Percentiles rank a stretch among this genome's conserved stretches.
These are phyloP conservation scores for Syrphus vitripennis DNA, from an alignment of 2,888 invertebrate species.

Conservation along the genomic window DNA sequence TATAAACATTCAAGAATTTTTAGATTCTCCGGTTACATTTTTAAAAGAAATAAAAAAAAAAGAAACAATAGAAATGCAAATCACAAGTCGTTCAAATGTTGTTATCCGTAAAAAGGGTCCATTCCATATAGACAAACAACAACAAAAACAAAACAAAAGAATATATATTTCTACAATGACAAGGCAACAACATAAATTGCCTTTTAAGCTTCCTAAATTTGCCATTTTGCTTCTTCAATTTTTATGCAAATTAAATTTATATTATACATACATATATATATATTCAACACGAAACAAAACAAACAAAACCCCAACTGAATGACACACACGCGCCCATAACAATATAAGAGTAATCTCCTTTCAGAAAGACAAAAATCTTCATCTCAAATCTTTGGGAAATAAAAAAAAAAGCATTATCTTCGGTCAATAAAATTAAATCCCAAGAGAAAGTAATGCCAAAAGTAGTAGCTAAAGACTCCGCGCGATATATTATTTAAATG, in stretches of 20 bases:
- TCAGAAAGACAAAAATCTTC: neutral
- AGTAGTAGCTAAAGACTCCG: neutral
- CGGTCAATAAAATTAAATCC: conserved; percentile 49
- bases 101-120: conserved; percentile 42
- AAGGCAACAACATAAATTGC: conserved; percentile 35
- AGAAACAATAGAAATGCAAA: conserved; percentile 49
- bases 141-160: conserved; percentile 1
- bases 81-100: conserved; percentile 34
- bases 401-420: conserved; percentile 19
- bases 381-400: neutral
- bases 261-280: too few species aligned
- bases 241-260: conserved; percentile 57
- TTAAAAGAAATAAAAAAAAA: neutral
- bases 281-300: neutral
- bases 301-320: neutral
- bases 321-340: conserved; percentile 51
- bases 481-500: neutral
- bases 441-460: conserved; percentile 29
- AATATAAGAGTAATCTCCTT: neutral
- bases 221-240: conserved; percentile 33
- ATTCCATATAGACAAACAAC: neutral
- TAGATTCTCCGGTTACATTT: neutral
- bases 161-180: neutral
- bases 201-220: conserved; percentile 22
- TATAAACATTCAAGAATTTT: neutral